These are phyloP conservation scores for Hystrix cristata DNA, from an alignment of 2,113 vertebrate species.

Conservation along the genomic window DNA sequence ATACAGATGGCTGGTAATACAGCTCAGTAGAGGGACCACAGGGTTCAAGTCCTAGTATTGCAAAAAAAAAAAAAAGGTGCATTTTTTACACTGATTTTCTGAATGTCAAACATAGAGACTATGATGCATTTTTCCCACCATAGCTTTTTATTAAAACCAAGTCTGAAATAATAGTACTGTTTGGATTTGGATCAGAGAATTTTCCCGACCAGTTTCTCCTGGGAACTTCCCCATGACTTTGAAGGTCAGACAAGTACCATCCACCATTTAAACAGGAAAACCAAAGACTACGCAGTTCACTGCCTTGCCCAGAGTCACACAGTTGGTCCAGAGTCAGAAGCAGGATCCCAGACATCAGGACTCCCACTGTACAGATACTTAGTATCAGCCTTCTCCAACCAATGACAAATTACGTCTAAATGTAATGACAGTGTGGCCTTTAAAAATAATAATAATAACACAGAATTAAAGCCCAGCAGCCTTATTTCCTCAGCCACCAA, in stretches of 20 bases:
- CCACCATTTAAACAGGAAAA: neutral
- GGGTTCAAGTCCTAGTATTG: neutral
- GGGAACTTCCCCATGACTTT: neutral
- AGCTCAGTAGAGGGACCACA: neutral
- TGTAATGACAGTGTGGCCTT: constrained; percentile 32
- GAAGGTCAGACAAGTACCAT: neutral
- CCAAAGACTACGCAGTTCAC: neutral
- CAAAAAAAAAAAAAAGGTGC: too few relatives aligned
- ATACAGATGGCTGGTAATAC: neutral
- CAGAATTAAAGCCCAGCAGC: constrained; percentile 73
- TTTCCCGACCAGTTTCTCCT: neutral
- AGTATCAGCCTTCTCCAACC: neutral
- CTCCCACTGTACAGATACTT: neutral
- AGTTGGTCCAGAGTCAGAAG: neutral
- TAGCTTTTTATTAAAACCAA: neutral
- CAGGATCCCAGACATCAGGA: neutral
- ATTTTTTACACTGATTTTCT: constrained; percentile 18
- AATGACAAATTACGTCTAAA: constrained; percentile 39
- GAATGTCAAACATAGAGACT: neutral
- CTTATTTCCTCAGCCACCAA: constrained; percentile 66
- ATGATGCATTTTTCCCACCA: neutral
- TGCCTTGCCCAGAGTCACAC: neutral
- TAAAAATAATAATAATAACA: constrained; percentile 58
- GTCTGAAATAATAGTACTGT: neutral
- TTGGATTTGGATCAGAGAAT: neutral